Percentiles rank a stretch among this genome's conserved stretches.
Evolutionary conservation across 2,797 vertebrate species (phyloP).

Genomic region (Acipenser transmontanus): DNA sequence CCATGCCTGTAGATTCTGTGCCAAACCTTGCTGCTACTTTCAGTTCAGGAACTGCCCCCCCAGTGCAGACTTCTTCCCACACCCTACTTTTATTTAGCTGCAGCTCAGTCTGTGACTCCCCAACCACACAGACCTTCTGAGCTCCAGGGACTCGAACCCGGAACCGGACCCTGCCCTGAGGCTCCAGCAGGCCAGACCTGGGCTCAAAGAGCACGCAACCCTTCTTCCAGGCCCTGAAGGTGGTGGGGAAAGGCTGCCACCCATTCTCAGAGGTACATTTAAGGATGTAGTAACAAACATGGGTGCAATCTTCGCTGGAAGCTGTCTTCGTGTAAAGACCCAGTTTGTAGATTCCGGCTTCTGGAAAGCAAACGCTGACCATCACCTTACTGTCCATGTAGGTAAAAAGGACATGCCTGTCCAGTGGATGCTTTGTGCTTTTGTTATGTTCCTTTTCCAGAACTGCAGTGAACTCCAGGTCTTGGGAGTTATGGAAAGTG

Average conservation of each 20-base stretch:
- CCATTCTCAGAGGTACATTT: constrained; percentile 45
- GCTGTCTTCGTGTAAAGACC: constrained; percentile 54
- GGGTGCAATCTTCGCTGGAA: constrained; percentile 48
- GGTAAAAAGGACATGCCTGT: constrained; percentile 61
- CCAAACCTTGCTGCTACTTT: constrained; percentile 52
- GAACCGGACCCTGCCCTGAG: constrained; percentile 56
- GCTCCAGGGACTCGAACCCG: constrained; percentile 60
- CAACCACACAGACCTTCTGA: constrained; percentile 51
- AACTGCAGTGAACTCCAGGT: constrained; percentile 42
- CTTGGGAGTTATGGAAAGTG: constrained; percentile 52
- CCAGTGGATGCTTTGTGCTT: constrained; percentile 32
- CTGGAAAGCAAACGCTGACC: constrained; percentile 48
- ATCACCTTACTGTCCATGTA: constrained; percentile 67
- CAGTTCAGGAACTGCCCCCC: constrained; percentile 35
- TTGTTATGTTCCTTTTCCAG: constrained; percentile 38
- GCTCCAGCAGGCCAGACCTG: constrained; percentile 53
- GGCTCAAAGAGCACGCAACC: constrained; percentile 71
- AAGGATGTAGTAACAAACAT: constrained; percentile 63
- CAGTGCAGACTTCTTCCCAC: constrained; percentile 62
- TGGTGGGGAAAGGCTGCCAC: constrained; percentile 58
- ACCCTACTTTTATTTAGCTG: constrained; percentile 54
- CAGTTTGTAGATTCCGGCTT: constrained; percentile 52
- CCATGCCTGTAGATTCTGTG: constrained; percentile 48
- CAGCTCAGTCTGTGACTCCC: constrained; percentile 47
- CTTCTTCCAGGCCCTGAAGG: constrained; percentile 58